Conservation (phyloP, 2,888 invertebrate genomes). For the Athalia cordata region DNA sequence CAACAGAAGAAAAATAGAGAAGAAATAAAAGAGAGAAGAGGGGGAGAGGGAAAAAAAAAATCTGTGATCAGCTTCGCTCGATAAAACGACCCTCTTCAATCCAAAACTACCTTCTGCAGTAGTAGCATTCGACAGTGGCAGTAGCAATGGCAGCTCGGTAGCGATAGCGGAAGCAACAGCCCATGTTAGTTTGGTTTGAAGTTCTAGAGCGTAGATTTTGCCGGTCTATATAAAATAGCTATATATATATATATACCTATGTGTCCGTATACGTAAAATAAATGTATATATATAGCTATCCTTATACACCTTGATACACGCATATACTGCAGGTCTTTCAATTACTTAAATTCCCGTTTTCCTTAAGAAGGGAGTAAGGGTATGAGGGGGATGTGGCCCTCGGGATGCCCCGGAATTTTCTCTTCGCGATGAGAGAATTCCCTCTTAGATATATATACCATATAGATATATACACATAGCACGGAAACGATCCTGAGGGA, state of each 20-base stretch:
- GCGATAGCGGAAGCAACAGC: too few species aligned
- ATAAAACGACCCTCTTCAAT: constrained; percentile 40
- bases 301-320: not conserved
- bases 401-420: constrained; percentile 10
- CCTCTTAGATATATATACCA: not conserved
- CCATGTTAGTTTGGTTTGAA: too few species aligned
- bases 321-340: constrained; percentile 29
- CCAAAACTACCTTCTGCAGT: constrained; percentile 15
- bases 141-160: too few species aligned
- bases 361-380: not conserved
- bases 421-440: not conserved
- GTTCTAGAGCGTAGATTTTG: constrained; percentile 28
- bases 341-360: constrained; percentile 41
- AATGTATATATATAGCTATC: too few species aligned
- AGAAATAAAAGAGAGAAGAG: too few species aligned
- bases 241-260: too few species aligned
- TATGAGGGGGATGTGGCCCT: constrained; percentile 18
- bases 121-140: too few species aligned
- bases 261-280: too few species aligned
- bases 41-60: not conserved
- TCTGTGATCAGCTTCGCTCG: not conserved
- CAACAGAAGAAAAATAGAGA: too few species aligned
- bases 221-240: constrained; percentile 8
- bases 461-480: not conserved
- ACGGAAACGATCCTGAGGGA: too few species aligned